These are phyloP conservation scores for Cyanoramphus novaezelandiae DNA, from an alignment of 2,113 vertebrate genomes.

Conservation along the genomic window DNA sequence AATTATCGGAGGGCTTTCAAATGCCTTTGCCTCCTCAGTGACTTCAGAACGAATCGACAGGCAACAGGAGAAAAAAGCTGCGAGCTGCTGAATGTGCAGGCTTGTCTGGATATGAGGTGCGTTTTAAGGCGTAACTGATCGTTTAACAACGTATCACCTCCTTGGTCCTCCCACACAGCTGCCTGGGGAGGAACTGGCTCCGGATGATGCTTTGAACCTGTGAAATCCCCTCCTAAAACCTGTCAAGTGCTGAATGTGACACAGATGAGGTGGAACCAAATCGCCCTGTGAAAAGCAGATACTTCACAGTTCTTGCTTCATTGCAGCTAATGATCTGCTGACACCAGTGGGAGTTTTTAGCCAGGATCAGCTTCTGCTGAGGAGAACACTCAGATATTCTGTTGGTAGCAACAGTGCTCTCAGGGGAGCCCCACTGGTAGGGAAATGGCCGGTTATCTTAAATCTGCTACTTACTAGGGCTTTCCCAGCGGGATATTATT, in stretches of 20 bases:
- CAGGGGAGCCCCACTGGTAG: background rate
- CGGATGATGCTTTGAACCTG: slow-evolving; percentile 36
- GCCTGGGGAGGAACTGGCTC: slow-evolving; percentile 24
- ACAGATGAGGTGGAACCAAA: slow-evolving; percentile 48
- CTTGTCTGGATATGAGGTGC: background rate
- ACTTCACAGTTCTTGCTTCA: slow-evolving; percentile 44
- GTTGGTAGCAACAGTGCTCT: slow-evolving; percentile 38
- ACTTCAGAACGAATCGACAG: background rate
- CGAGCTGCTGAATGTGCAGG: background rate
- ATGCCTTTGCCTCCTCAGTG: background rate
- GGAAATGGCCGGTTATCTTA: background rate
- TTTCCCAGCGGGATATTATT: background rate
- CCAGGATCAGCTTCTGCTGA: background rate
- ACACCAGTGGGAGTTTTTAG: slow-evolving; percentile 22
- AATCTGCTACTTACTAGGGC: background rate
- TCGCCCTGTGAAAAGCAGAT: background rate
- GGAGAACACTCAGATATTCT: slow-evolving; percentile 3
- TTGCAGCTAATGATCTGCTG: slow-evolving; percentile 58
- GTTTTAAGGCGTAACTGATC: slow-evolving; percentile 4
- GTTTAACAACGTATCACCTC: slow-evolving; percentile 24
- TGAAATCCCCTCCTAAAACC: slow-evolving; percentile 55
- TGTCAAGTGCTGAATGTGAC: slow-evolving; percentile 44
- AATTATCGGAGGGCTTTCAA: background rate
- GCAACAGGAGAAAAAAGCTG: background rate
- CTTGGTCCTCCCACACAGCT: slow-evolving; percentile 6